These are phyloP conservation scores for Meta bourneti DNA, from an alignment of 2,888 invertebrate species.

Conservation along the genomic window DNA sequence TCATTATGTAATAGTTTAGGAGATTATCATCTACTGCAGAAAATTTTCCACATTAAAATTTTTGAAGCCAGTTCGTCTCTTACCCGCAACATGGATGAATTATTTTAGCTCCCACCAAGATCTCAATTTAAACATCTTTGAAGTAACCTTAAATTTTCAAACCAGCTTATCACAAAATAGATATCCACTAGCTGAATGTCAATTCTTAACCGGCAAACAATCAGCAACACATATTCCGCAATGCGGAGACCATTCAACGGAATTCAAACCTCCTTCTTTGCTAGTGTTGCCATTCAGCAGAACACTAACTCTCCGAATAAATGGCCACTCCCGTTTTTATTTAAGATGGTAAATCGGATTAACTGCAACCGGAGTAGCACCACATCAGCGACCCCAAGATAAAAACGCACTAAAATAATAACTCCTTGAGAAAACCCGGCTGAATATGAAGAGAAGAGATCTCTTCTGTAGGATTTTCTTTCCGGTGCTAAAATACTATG, in stretches of 20 bases:
- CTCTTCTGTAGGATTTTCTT: slow-evolving; percentile 31
- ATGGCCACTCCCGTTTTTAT: neutral
- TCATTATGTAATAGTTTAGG: no score
- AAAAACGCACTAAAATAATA: slow-evolving; percentile 50
- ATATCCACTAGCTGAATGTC: no score
- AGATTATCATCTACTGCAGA: no score
- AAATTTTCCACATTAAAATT: no score
- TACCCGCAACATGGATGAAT: no score
- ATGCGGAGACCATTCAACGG: neutral
- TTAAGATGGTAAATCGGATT: slow-evolving; percentile 3
- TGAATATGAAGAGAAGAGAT: slow-evolving; percentile 40
- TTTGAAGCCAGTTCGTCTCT: no score
- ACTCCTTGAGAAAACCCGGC: slow-evolving; percentile 16
- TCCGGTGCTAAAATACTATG: slow-evolving; percentile 45
- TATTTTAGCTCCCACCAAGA: no score
- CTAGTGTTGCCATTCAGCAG: neutral
- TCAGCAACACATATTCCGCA: no score
- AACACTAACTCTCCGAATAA: neutral
- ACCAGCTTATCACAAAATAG: no score
- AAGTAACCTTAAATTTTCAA: no score
- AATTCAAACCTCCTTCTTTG: neutral
- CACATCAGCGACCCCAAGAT: slow-evolving; percentile 7
- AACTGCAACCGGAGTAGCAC: neutral
- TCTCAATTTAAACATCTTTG: no score
- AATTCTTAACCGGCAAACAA: no score